Conservation (phyloP, 2,797 vertebrate genomes). For the Pristis pectinata region DNA sequence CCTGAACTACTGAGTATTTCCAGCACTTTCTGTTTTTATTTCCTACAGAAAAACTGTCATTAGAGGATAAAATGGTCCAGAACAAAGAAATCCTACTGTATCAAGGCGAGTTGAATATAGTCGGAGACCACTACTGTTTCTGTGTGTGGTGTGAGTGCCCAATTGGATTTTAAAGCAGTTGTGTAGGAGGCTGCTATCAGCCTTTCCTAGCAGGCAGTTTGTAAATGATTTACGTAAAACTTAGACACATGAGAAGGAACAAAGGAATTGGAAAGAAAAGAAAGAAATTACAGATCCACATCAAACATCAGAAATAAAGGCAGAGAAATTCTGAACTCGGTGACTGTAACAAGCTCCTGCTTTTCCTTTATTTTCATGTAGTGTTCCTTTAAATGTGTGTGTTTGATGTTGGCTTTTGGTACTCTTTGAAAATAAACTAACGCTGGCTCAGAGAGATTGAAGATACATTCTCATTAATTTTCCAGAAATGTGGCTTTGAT, state of each 20-base stretch:
- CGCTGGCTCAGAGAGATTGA: too few species aligned
- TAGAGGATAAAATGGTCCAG: too few species aligned
- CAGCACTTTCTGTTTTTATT: too few species aligned
- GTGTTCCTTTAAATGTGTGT: too few species aligned
- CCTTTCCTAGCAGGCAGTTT: background rate
- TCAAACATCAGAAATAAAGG: background rate
- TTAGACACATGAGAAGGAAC: background rate
- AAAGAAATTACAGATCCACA: background rate
- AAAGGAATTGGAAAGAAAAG: background rate
- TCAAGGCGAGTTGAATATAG: background rate
- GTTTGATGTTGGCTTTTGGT: too few species aligned
- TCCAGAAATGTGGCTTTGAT: too few species aligned
- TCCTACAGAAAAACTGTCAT: too few species aligned
- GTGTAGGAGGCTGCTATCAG: background rate
- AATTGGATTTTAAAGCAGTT: background rate
- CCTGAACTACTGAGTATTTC: too few species aligned
- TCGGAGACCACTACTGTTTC: background rate
- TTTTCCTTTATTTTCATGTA: background rate
- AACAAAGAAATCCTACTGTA: too few species aligned
- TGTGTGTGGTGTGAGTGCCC: background rate
- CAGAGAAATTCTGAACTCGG: background rate
- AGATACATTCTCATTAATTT: too few species aligned
- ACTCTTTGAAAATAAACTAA: too few species aligned
- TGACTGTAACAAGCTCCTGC: background rate
- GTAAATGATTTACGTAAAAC: background rate